Evolutionary conservation across 2,797 vertebrate species (phyloP).

Genomic region (Centropyge bicolor): DNA sequence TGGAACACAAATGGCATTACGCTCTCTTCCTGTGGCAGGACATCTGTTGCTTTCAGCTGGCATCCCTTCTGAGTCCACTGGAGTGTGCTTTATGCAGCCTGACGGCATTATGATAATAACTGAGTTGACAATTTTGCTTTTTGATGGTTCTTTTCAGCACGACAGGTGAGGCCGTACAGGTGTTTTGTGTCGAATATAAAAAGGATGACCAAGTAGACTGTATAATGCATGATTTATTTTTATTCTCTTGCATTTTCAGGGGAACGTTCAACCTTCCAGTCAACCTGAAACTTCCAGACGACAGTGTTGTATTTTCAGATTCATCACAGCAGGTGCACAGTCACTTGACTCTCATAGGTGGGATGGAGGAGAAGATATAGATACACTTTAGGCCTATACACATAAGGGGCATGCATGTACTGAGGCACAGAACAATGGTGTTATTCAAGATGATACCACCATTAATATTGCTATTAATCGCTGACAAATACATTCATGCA

Average conservation of each 20-base stretch:
- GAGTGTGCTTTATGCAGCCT: slow-evolving; percentile 53
- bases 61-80: slow-evolving; percentile 39
- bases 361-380: slow-evolving; percentile 9
- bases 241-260: not conserved
- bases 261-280: not conserved
- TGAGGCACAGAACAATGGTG: not conserved
- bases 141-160: not conserved
- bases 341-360: not conserved
- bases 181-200: slow-evolving; percentile 6
- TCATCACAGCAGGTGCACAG: not conserved
- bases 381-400: not conserved
- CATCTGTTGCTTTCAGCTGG: slow-evolving; percentile 77
- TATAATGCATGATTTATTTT: not conserved
- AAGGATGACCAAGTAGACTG: slow-evolving; percentile 10
- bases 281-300: slow-evolving; percentile 8
- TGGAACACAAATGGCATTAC: slow-evolving; percentile 64
- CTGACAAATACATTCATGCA: not conserved
- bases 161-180: not conserved
- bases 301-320: slow-evolving; percentile 32
- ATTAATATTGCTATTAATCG: slow-evolving; percentile 10
- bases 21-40: slow-evolving; percentile 65
- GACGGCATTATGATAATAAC: slow-evolving; percentile 44
- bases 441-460: not conserved
- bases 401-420: not conserved
- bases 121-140: slow-evolving; percentile 12